Evolutionary conservation across 2,113 vertebrate species (phyloP), one percentile per base, ranked within the genome.

Genomic region (Illadopsis cleaveri): DNA sequence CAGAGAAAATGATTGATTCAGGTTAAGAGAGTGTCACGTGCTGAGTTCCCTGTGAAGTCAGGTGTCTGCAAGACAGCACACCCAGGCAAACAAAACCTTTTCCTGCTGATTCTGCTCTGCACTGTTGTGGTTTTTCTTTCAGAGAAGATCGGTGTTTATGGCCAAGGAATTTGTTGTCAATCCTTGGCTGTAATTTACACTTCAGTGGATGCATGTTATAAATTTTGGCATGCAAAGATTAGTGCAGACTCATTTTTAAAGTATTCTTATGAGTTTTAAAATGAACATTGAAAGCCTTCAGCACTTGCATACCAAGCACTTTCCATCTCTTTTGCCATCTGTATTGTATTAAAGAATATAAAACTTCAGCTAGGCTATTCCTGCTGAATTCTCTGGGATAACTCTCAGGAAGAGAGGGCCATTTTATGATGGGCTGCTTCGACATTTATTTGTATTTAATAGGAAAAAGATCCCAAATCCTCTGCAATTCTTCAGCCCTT

Each of bases 141-240:
- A 40, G 50, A 48, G 27, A 38, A 57, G 53, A 45, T 45, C n/a
- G 5, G 18, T 5, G 4, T 53, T 91, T 56, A 40, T 4, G 37
- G 62, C 85, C 88, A 79, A 92, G 35, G 62, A 94, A 77, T 82
- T 82, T 76, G 33, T 48, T 94, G 88, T 87, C 58, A 61, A 62
- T n/a, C 37, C 82, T 75, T 82, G 92, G 82, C 88, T 95, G 92
- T 45, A 40, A 82, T 80, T 94, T 38, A 61, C 57, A n/a, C 75
- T 79, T 57, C 37, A 72, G 31, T 76, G 70, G 50, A 60, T 38
- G 45, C 48, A 31, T 35, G 44, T 44, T 61, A 71, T 25, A 60
- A 45, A 68, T 93, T 85, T 37, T 96, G 75, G 54, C 45, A 16
- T 0, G 5, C 76, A 64, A 61, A 90, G 57, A 65, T 61, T 18